phyloP scores from a whole-genome alignment of 2,113 vertebrate species.

The Lethenteron reissneri region DNA sequence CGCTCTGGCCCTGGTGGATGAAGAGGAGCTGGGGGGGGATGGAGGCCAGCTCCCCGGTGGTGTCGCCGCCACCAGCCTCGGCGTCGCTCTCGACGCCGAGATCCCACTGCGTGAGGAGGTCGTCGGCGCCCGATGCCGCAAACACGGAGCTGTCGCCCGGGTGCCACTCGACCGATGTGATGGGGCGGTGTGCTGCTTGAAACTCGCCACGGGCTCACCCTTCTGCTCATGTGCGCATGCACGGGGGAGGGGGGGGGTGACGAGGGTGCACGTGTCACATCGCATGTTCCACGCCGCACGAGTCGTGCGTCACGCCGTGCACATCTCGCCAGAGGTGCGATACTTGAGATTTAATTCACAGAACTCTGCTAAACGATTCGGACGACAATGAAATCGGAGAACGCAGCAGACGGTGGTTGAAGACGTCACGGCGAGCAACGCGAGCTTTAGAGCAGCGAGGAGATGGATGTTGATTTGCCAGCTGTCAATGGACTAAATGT shows the following conservation, averaged over 20 bases:
- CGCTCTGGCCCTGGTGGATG: conserved; percentile 59
- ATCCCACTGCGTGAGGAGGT: conserved; percentile 68
- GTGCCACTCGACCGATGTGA: conserved; percentile 68
- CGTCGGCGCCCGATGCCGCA: conserved; percentile 42
- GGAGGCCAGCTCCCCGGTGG: conserved; percentile 16
- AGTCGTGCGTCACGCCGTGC: background rate
- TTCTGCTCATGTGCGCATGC: conserved; percentile 18
- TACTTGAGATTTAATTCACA: too few species aligned
- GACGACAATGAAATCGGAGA: too few species aligned
- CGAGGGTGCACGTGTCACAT: background rate
- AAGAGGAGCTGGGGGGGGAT: conserved; percentile 68
- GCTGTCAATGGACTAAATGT: too few species aligned
- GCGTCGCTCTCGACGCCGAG: conserved; percentile 47
- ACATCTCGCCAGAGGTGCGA: background rate
- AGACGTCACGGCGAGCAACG: too few species aligned
- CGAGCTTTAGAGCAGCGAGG: too few species aligned
- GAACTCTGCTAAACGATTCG: too few species aligned
- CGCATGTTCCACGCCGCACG: background rate
- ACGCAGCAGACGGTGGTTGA: too few species aligned
- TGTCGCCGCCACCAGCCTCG: conserved; percentile 14
- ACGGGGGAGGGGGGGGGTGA: background rate
- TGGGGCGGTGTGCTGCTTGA: conserved; percentile 57
- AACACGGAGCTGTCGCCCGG: conserved; percentile 53
- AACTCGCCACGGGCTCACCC: conserved; percentile 41
- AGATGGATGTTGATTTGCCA: too few species aligned